A percentile compares a stretch with the other conserved stretches of the same genome.
Conservation (phyloP, 2,797 vertebrate species). For the Margarornis squamiger region DNA sequence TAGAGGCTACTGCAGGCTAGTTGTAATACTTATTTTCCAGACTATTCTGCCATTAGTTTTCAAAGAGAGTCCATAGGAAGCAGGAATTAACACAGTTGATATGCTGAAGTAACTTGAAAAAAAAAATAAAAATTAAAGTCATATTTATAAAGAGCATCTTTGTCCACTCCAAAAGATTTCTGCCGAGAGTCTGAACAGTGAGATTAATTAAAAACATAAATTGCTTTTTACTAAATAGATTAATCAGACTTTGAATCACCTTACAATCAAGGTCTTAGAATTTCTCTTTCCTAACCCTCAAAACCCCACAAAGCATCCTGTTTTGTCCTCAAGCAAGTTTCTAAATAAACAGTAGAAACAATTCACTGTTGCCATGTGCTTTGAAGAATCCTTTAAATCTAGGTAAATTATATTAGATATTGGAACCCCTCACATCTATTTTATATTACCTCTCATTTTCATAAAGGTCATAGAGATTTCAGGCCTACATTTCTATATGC, state of each 20-base stretch:
- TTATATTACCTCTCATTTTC: neutral
- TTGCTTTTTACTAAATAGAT: neutral
- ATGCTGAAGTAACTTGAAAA: neutral
- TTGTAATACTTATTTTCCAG: slow-evolving; percentile 8
- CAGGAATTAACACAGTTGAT: neutral
- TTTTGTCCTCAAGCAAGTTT: neutral
- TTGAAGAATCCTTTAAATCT: neutral
- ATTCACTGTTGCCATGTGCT: rapidly evolving
- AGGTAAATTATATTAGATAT: neutral
- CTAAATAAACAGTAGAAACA: neutral
- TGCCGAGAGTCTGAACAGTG: neutral
- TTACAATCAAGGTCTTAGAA: neutral
- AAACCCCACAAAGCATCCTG: neutral
- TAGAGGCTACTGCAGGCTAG: slow-evolving; percentile 66
- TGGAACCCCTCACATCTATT: neutral
- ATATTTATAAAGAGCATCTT: neutral
- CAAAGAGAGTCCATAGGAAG: neutral
- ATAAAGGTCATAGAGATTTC: neutral
- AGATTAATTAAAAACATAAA: neutral
- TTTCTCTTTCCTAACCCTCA: neutral
- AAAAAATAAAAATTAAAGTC: neutral
- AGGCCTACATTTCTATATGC: neutral
- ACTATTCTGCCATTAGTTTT: slow-evolving; percentile 11
- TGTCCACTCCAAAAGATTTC: neutral
- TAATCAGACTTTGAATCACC: neutral